Percentiles rank a stretch among this genome's conserved stretches.
phyloP scores from a whole-genome alignment of 2,113 vertebrate genomes.

The Dendropsophus ebraccatus region DNA sequence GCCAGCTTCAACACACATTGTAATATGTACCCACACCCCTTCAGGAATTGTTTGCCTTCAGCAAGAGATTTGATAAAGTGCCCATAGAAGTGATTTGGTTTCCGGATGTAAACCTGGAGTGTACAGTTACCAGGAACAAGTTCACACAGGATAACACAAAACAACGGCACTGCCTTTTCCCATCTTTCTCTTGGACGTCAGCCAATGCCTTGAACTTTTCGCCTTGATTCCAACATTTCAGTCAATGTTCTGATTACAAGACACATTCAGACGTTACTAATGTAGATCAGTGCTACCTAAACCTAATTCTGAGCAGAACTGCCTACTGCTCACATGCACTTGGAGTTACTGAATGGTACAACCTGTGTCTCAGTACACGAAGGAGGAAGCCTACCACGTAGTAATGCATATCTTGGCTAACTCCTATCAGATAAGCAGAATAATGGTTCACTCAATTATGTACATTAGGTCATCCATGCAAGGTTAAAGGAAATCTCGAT shows the following conservation, averaged over 20 bases:
- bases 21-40: not conserved
- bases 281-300: not conserved
- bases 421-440: not conserved
- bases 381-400: not conserved
- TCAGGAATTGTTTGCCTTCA: constrained; percentile 4
- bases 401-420: not conserved
- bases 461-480: too few relatives aligned
- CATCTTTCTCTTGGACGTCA: constrained; percentile 19
- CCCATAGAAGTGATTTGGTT: constrained; percentile 31
- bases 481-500: not conserved
- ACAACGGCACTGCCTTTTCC: constrained; percentile 12
- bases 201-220: constrained; percentile 42
- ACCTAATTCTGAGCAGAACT: not conserved
- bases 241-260: constrained; percentile 1
- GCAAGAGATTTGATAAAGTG: constrained; percentile 23
- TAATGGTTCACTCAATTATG: not conserved
- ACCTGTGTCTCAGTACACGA: not conserved
- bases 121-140: constrained; percentile 36
- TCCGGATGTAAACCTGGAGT: constrained; percentile 23
- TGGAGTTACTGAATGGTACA: not conserved
- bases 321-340: not conserved
- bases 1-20: not conserved
- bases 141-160: constrained; percentile 31
- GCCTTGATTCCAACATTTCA: not conserved
- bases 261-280: not conserved